phyloP scores from a whole-genome alignment of 1,140 invertebrate genomes.

The Hestina assimilis region DNA sequence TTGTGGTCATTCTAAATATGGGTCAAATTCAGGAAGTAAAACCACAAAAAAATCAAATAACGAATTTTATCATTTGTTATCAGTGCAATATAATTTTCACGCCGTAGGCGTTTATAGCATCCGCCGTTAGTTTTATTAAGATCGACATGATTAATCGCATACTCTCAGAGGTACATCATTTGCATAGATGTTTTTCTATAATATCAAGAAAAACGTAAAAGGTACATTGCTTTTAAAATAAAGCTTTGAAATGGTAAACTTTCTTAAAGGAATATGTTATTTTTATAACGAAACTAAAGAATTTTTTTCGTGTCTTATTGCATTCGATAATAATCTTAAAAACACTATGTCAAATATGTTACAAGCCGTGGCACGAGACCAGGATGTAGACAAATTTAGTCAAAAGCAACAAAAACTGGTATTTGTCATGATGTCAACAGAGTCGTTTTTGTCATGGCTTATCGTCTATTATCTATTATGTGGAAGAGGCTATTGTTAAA shows the following conservation, averaged over 20 bases:
- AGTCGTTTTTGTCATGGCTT: slow-evolving; percentile 30
- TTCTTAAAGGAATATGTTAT: not conserved
- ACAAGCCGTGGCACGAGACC: slow-evolving; percentile 30
- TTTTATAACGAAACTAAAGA: not conserved
- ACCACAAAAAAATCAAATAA: slow-evolving; percentile 55
- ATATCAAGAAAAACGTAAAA: not conserved
- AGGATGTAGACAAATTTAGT: slow-evolving; percentile 19
- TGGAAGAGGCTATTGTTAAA: slow-evolving; percentile 37
- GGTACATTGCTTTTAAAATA: not conserved
- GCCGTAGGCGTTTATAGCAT: slow-evolving; percentile 17
- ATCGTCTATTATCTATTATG: slow-evolving; percentile 42
- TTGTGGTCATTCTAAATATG: slow-evolving; percentile 40
- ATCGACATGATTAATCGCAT: slow-evolving; percentile 6
- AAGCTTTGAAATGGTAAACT: not conserved
- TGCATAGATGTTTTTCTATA: not conserved
- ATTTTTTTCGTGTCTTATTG: slow-evolving; percentile 8
- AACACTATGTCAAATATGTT: slow-evolving; percentile 17
- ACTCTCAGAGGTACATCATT: not conserved
- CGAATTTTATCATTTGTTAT: slow-evolving; percentile 31
- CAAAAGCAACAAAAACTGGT: slow-evolving; percentile 32
- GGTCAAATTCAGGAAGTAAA: slow-evolving; percentile 66
- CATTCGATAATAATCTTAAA: slow-evolving; percentile 25
- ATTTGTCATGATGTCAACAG: slow-evolving; percentile 36
- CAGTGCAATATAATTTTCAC: not conserved
- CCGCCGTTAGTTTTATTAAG: slow-evolving; percentile 15